Base-by-base conservation (phyloP, 2,113 vertebrate species). In the Tachysurus vachellii region DNA sequence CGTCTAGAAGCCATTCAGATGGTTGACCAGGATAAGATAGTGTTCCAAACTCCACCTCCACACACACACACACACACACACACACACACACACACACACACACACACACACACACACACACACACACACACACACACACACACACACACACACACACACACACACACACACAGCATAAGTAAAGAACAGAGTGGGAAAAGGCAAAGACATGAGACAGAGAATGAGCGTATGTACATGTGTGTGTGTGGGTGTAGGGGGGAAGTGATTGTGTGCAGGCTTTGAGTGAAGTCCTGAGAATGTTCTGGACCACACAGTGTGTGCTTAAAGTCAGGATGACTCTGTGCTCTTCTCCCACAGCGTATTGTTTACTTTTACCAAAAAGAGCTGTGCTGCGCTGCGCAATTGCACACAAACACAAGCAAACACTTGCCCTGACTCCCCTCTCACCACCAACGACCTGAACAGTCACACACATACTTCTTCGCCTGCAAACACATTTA, bases 291-390 rank as follows among this genome's bases (percentile, higher is more conserved):
- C 36, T 83, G 85, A 85, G 80, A 87, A 88, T 76, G 82, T 89
- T 86, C 89, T 84, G 88, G 91, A 91, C 91, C 92, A 92, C 92
- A 91, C 91, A 92, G 54, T 8, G 62, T 19, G 88, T 83, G 76
- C 64, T 77, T 91, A 57, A 90, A 92, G 92, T 92, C 90, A 92
- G 92, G 86, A 91, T 89, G 91, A 92, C 94, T 93, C 93, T 88
- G 93, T 92, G 92, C 89, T 88, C 75, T 88, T 80, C 85, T 82
- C 79, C 85, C 82, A 73, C 83, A 73, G 81, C 36, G 90, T 91
- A 92, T 89, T 91, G 93, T 94, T 95, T 94, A 92, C 93, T 91
- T 94, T 93, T 91, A 88, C 91, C 92, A 94, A 92, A 36, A 94
- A 88, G 82, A 44, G 87, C 85, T 84, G 50, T 82, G 71, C 85